Evolutionary conservation across 2,888 invertebrate genomes (phyloP), one percentile per base, ranked within the genome.

Genomic region (Hyles lineata): DNA sequence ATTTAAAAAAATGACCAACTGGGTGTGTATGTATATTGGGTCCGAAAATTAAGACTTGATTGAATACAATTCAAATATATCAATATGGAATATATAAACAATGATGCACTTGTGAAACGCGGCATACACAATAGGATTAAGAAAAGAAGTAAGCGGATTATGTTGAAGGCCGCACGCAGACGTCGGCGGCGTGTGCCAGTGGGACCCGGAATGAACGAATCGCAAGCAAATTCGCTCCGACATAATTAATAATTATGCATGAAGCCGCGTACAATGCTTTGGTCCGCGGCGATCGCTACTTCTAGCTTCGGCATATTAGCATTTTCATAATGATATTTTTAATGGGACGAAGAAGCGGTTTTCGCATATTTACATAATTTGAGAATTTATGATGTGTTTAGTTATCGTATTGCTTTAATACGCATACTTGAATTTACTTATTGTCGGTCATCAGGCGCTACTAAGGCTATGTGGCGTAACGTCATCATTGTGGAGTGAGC

Each of bases 291-390:
- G 1, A 43, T 9, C 43, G 11, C 43, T n/a, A 55, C n/a, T 7
- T 19, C 19, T n/a, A 17, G 17, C 52, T 55, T 19, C 52, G 52
- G n/a, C 52, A 55, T 17, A 55, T 55, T 55, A 61, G 17, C 61
- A 60, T 60, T 60, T 25, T 25, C 15, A 60, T 60, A 25, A 60
- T 35, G 9, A 61, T 15, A 15, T 35, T 32, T 32, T 60, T 60
- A 60, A 60, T 25, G 21, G 17, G 21, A 60, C n/a, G 62, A 62
- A 35, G 62, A 32, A 62, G 32, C 62, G 62, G n/a, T n/a, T 7
- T 35, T 4, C 32, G n/a, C 32, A 32, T 19, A 62, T 62, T 62
- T 35, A n/a, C 62, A 62, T 62, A 62, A 61, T 62, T 62, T n/a
- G 19, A 0, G 19, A 61, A 61, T 62, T 62, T 32, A 35, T 35